Conservation (phyloP, 2,888 invertebrate species). For the Cephus sareptanus region DNA sequence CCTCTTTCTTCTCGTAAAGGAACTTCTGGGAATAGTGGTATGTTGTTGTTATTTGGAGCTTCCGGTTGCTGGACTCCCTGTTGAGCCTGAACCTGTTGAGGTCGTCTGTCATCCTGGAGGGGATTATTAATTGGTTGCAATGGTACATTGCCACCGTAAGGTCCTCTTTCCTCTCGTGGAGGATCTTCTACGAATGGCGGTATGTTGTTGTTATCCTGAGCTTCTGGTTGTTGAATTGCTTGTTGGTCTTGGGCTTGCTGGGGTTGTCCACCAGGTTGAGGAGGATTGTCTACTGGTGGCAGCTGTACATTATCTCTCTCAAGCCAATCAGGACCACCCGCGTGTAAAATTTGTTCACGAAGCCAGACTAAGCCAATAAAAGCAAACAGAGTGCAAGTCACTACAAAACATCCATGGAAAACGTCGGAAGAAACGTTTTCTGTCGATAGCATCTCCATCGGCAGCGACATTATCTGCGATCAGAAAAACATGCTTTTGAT, state of each 20-base stretch:
- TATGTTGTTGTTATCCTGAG: conserved; percentile 63
- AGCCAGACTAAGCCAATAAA: conserved; percentile 98
- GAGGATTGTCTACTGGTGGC: conserved; percentile 68
- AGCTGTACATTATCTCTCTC: conserved; percentile 74
- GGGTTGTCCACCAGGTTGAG: conserved; percentile 61
- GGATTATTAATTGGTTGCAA: conserved; percentile 68
- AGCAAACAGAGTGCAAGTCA: conserved; percentile 93
- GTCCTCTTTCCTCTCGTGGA: conserved; percentile 40
- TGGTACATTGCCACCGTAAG: conserved; percentile 55
- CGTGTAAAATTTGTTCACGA: conserved; percentile 96
- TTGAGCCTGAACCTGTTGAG: conserved; percentile 23
- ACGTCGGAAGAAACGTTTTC: conserved; percentile 94
- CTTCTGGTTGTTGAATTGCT: conserved; percentile 46
- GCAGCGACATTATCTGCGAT: conserved; percentile 77
- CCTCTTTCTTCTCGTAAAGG: conserved; percentile 28
- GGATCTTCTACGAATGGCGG: conserved; percentile 62
- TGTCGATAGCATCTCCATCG: conserved; percentile 91
- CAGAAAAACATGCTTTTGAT: conserved; percentile 9
- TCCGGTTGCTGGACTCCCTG: conserved; percentile 6
- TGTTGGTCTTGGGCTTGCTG: conserved; percentile 43
- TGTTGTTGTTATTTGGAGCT: conserved; percentile 35
- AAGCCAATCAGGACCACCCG: conserved; percentile 97
- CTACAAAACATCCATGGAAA: conserved; percentile 96
- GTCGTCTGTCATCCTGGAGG: conserved; percentile 58
- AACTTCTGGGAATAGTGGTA: conserved; percentile 43